phyloP scores from a whole-genome alignment of 2,113 vertebrate species.

The Cygnus buccinator region DNA sequence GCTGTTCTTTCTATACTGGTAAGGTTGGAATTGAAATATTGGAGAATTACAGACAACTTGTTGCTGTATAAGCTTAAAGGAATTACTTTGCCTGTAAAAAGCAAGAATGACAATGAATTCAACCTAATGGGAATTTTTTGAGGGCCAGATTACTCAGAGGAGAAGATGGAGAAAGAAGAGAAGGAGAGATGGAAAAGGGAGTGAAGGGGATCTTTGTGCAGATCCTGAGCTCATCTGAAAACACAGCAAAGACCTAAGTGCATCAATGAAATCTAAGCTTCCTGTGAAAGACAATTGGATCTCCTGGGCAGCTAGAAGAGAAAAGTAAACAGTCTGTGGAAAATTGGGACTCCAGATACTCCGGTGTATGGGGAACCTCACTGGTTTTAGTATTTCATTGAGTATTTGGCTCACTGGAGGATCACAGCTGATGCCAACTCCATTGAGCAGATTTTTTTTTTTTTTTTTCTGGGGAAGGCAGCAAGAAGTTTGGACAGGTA shows the following conservation, averaged over 20 bases:
- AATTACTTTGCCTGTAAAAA: background rate
- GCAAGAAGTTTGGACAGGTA: background rate
- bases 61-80: background rate
- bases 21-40: background rate
- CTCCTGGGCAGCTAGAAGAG: background rate
- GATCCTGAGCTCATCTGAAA: background rate
- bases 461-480: background rate
- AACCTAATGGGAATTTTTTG: background rate
- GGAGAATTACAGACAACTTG: background rate
- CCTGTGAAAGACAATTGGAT: background rate
- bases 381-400: background rate
- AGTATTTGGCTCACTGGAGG: background rate
- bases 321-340: background rate
- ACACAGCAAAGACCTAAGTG: background rate
- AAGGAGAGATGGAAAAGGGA: background rate
- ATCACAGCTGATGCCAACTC: background rate
- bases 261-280: background rate
- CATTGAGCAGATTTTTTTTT: background rate
- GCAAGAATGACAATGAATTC: background rate
- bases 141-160: background rate
- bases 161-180: background rate
- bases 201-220: background rate
- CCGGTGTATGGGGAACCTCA: accelerated
- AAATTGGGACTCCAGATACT: background rate
- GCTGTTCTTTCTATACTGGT: background rate